phyloP scores from a whole-genome alignment of 2,888 invertebrate genomes.

The Cantharis flavilabris region DNA sequence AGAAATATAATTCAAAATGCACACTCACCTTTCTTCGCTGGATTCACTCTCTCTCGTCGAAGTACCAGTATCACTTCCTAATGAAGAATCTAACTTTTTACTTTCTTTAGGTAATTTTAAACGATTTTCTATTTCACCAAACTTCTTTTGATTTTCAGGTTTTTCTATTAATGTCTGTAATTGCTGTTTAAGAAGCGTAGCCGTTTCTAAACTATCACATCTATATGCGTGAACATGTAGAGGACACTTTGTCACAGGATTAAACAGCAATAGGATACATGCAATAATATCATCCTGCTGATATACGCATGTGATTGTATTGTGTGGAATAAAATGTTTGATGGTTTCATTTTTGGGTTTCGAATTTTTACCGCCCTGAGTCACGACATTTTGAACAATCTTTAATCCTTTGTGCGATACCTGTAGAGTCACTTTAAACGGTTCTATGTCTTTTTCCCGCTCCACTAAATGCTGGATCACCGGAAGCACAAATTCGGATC shows the following conservation, averaged over 20 bases:
- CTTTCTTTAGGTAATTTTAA: slow-evolving; percentile 59
- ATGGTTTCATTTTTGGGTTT: slow-evolving; percentile 67
- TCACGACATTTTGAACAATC: slow-evolving; percentile 77
- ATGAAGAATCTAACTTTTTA: slow-evolving; percentile 74
- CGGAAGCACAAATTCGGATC: slow-evolving; percentile 83
- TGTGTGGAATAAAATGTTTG: slow-evolving; percentile 93
- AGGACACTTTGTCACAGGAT: slow-evolving; percentile 92
- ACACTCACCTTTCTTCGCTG: slow-evolving; percentile 65
- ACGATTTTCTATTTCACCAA: slow-evolving; percentile 76
- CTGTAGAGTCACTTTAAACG: slow-evolving; percentile 89
- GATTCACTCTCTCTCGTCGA: slow-evolving; percentile 73
- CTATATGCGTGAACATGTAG: slow-evolving; percentile 95
- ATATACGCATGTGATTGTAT: slow-evolving; percentile 89
- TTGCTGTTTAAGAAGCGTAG: slow-evolving; percentile 83
- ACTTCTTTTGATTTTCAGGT: slow-evolving; percentile 85
- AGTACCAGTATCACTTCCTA: slow-evolving; percentile 74
- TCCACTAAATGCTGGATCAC: slow-evolving; percentile 84
- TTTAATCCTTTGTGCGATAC: slow-evolving; percentile 92
- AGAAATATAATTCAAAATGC: neutral
- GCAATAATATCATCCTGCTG: slow-evolving; percentile 93
- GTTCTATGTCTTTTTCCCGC: slow-evolving; percentile 83
- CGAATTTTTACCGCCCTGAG: slow-evolving; percentile 45
- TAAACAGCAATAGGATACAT: slow-evolving; percentile 89
- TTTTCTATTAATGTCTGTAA: slow-evolving; percentile 80
- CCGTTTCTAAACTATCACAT: slow-evolving; percentile 93